phyloP scores from a whole-genome alignment of 2,888 invertebrate species.

The Lithodes maja region DNA sequence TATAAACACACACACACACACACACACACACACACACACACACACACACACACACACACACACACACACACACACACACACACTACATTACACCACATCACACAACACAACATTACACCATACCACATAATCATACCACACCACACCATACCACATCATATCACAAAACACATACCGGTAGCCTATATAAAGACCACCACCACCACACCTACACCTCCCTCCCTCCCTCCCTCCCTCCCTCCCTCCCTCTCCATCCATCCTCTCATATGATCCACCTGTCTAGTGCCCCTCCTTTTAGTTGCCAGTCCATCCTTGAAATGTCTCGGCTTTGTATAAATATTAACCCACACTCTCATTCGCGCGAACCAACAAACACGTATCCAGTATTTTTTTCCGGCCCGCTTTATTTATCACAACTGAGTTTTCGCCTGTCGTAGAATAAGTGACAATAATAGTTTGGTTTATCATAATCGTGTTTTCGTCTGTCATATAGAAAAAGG shows the following conservation, averaged over 20 bases:
- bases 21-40: background rate
- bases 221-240: background rate
- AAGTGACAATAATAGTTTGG: background rate
- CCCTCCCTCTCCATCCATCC: background rate
- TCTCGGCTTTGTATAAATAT: background rate
- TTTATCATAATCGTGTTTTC: constrained; percentile 7
- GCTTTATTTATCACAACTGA: background rate
- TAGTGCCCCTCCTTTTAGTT: background rate
- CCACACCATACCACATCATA: too few species aligned
- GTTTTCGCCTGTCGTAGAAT: background rate
- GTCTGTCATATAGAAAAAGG: background rate
- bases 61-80: background rate
- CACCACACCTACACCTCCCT: background rate
- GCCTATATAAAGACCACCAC: background rate
- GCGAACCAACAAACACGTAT: background rate
- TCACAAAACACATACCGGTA: too few species aligned
- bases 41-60: background rate
- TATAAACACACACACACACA: background rate
- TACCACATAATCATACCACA: too few species aligned
- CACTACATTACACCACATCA: too few species aligned
- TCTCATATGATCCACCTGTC: background rate
- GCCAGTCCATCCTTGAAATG: background rate
- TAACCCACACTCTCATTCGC: background rate
- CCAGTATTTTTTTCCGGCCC: background rate
- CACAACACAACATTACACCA: background rate